Evolutionary conservation across 2,113 vertebrate genomes (phyloP), one percentile per base, ranked within the genome.

Genomic region (Myotis lucifugus): DNA sequence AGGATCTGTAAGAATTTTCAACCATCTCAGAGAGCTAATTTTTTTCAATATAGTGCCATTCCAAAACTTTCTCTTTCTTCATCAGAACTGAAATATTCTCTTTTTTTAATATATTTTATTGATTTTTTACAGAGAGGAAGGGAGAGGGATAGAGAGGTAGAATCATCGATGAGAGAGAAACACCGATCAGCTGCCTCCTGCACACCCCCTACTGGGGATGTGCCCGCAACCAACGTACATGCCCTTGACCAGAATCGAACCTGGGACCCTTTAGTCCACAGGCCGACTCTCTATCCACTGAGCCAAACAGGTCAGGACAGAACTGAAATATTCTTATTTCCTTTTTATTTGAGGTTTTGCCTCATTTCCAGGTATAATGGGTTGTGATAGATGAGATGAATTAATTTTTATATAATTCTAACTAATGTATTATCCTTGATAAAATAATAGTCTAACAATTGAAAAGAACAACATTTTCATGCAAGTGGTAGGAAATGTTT

Each of bases 381-480:
- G 42, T 87, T 88, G 37, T 93, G 42, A 90, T 40, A 10, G 6
- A 85, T 87, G 29, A 91, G 32, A 90, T 50, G 1, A 88, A 95
- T 86, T 87, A 42, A 67, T 72, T 46, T 97, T 93, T 83, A 67
- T 23, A 46, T 87, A 84, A 96, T 85, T 77, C 61, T 94, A 89
- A 34, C 46, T 76, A 91, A 85, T 87, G 87, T 6, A 70, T 23
- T 56, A 15, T 77, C 13, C 73, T 50, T 92, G 70, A 78, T 37
- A 93, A 85, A 91, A 48, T 42, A 70, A 87, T 52, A 77, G 3
- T 77, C 76, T 93, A 90, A 78, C 27, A 83, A 78, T 74, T 78
- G 85, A 73, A 64, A 95, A 90, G 21, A 48, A 18, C 73, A 85
- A 66, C 18, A 82, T 88, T 92, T 91, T 74, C 32, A 3, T 92